Base-by-base conservation (phyloP, 2,888 invertebrate species). In the Drosophila hamatofila region DNA sequence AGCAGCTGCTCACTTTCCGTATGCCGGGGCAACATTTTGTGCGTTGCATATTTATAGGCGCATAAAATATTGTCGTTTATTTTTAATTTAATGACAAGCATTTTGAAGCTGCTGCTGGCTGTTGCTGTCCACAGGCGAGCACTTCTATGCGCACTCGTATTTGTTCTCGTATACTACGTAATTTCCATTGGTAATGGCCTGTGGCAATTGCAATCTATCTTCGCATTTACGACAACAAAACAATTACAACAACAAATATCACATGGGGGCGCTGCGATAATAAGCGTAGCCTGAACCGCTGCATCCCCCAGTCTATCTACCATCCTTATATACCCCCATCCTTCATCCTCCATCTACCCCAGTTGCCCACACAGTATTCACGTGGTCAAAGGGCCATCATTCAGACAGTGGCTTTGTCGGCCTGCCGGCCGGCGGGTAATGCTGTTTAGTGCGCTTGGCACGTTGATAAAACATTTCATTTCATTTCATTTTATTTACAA, bases 61-160 rank as follows among this genome's bases (percentile, higher is more conserved):
- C 86, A 89, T 87, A 89, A 89, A 87, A 89, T 87, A 87, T 87
- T 87, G 86, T 88, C 88, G 90, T 86, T 85, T 85, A 89, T 89
- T 89, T 89, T 87, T 89, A 89, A 87, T 87, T 87, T 87, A 87
- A 87, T 89, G 86, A 87, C 88, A 81, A 86, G 86, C 81, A 85
- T 74, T 80, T 85, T 80, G 82, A 81, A 68, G 59, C 72, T 59
- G 67, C 44, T 67, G 56, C 55, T 64, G 60, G 18, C 52, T 27
- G 18, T 48, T 27, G 25, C 14, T 42, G 48, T 56, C 48, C 56
- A 33, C n/a, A n/a, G 33, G 25, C 12, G 39, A n/a, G 9, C 3
- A 6, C 8, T 16, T 23, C 30, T 16, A 30, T 12, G 11, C 39
- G 5, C 2, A 7, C 7, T 14, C 25, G 44, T 2, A 27, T 25